A percentile compares a stretch with the other conserved stretches of the same genome.
phyloP scores from a whole-genome alignment of 1,140 invertebrate species.

The Potamilus streckersoni region DNA sequence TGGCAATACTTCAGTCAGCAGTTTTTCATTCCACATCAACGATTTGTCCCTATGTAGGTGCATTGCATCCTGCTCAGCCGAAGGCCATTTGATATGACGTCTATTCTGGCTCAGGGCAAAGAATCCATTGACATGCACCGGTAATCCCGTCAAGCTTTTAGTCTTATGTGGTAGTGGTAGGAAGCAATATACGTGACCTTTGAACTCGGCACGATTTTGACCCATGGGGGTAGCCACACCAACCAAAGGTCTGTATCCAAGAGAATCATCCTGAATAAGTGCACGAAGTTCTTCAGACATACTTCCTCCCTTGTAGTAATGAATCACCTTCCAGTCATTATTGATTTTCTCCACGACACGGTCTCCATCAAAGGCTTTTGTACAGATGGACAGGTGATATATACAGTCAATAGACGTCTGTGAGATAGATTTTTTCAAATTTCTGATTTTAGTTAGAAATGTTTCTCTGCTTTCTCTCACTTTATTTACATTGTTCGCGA shows the following conservation, averaged over 20 bases:
- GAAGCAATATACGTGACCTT: constrained; percentile 52
- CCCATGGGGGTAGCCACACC: constrained; percentile 11
- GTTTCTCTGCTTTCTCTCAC: too few relatives aligned
- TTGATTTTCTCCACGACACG: not conserved
- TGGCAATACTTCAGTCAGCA: constrained; percentile 42
- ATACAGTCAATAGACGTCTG: too few relatives aligned
- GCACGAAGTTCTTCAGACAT: constrained; percentile 10
- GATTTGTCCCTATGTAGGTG: constrained; percentile 34
- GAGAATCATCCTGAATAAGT: constrained; percentile 4
- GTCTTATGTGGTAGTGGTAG: constrained; percentile 49
- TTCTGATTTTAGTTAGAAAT: too few relatives aligned
- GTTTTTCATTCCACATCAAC: constrained; percentile 46
- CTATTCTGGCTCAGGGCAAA: constrained; percentile 53
- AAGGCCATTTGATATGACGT: constrained; percentile 50
- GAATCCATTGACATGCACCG: constrained; percentile 56
- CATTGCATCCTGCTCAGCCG: constrained; percentile 21
- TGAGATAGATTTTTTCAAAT: too few relatives aligned
- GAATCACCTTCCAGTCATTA: constrained; percentile 14
- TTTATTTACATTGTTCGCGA: not conserved
- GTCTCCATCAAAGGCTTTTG: too few relatives aligned
- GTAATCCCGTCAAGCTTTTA: constrained; percentile 44
- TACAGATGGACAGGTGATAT: too few relatives aligned
- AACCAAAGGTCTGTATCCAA: constrained; percentile 19
- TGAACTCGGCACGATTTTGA: not conserved
- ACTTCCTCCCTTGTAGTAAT: constrained; percentile 11